These are phyloP conservation scores for Nipponacmea schrenckii DNA, from an alignment of 2,888 invertebrate genomes.

Conservation along the genomic window DNA sequence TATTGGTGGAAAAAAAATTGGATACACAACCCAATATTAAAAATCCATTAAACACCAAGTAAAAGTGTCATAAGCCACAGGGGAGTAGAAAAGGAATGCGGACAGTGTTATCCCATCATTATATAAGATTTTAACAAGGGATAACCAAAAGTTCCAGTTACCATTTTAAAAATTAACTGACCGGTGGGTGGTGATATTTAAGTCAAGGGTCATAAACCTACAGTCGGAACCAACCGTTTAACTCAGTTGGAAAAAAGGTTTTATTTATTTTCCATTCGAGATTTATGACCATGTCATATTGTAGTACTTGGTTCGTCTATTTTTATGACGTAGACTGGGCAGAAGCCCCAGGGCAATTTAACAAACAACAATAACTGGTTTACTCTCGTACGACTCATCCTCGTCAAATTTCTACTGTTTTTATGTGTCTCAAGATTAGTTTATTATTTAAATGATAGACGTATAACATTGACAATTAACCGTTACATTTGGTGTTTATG, in stretches of 20 bases:
- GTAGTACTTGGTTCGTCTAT: not conserved
- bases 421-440: not conserved
- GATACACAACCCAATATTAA: slow-evolving; percentile 2
- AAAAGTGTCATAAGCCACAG: slow-evolving; percentile 9
- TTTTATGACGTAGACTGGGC: slow-evolving; percentile 3
- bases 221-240: not conserved
- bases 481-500: too few species aligned
- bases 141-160: not conserved
- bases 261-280: slow-evolving; percentile 4
- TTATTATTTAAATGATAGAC: too few species aligned
- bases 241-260: not conserved
- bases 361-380: not conserved
- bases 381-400: not conserved
- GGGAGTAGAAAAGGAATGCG: slow-evolving; percentile 2
- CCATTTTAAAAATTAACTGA: not conserved
- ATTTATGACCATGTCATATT: slow-evolving; percentile 4
- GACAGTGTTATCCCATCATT: slow-evolving; percentile 6
- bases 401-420: not conserved
- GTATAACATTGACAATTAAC: too few species aligned
- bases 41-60: slow-evolving; percentile 3
- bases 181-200: slow-evolving; percentile 3
- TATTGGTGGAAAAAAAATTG: too few species aligned
- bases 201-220: not conserved
- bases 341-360: not conserved
- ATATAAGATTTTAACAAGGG: not conserved